Percentiles rank a stretch among this genome's conserved stretches.
Evolutionary conservation across 2,888 invertebrate species (phyloP).

Genomic region (Fabriciana adippe): DNA sequence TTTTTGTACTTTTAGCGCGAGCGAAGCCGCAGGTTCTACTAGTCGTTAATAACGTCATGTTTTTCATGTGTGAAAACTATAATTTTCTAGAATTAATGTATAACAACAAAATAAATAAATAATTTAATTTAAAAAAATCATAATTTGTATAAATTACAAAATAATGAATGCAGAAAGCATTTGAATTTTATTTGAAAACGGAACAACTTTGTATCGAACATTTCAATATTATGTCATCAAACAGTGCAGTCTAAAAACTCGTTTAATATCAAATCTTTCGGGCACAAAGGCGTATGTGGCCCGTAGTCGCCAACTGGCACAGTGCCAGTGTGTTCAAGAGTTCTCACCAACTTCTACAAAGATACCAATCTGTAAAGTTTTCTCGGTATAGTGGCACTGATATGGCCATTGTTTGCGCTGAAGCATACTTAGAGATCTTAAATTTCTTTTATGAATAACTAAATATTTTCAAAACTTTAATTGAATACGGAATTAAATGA

Average conservation of each 20-base stretch:
- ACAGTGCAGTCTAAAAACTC: constrained; percentile 15
- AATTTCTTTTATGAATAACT: neutral
- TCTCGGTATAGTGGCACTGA: constrained; percentile 11
- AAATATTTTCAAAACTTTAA: neutral
- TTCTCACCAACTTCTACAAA: constrained; percentile 22
- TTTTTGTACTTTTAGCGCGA: too few species aligned
- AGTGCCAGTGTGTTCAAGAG: constrained; percentile 21
- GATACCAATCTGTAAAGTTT: constrained; percentile 27
- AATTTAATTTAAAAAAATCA: too few species aligned
- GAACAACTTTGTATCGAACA: neutral
- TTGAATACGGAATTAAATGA: neutral
- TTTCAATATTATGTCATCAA: neutral
- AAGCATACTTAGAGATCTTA: constrained; percentile 4
- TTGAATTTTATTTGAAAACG: neutral
- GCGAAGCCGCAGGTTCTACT: too few species aligned
- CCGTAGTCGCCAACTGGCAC: constrained; percentile 19
- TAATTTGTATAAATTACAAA: too few species aligned
- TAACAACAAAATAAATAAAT: too few species aligned
- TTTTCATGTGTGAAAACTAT: too few species aligned
- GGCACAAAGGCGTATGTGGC: constrained; percentile 19
- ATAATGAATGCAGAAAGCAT: too few species aligned
- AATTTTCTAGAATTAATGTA: too few species aligned
- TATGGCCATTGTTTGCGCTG: constrained; percentile 12
- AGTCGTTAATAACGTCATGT: too few species aligned
- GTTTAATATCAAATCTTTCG: constrained; percentile 16